Evolutionary conservation across 1,140 invertebrate genomes (phyloP).

Genomic region (Pteromalus puparum): DNA sequence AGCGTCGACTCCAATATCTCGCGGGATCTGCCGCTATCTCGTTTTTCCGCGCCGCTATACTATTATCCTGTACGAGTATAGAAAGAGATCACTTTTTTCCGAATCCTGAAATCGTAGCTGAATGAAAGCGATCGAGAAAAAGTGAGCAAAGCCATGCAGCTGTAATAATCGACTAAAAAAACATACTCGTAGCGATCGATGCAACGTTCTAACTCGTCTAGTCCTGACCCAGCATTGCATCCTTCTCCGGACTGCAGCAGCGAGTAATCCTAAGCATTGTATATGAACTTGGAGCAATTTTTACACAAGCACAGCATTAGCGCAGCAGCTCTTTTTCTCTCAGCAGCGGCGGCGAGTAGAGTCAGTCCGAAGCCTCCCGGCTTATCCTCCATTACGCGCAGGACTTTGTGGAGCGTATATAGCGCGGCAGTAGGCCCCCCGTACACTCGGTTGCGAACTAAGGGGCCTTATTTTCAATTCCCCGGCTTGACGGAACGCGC

Average conservation of each 20-base stretch:
- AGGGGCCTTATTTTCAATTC: slow-evolving; percentile 63
- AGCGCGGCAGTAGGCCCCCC: slow-evolving; percentile 32
- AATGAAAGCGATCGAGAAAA: background rate
- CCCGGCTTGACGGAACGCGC: slow-evolving; percentile 52
- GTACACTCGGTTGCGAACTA: background rate
- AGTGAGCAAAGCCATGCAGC: slow-evolving; percentile 22
- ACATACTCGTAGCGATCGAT: no score
- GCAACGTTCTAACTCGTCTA: no score
- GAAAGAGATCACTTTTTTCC: slow-evolving; percentile 42
- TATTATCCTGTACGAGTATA: background rate
- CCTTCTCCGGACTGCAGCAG: no score
- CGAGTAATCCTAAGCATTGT: background rate
- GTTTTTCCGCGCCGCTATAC: slow-evolving; percentile 27
- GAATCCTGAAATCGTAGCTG: slow-evolving; percentile 16
- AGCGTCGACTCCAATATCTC: slow-evolving; percentile 52
- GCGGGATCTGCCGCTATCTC: slow-evolving; percentile 42
- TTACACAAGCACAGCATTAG: background rate
- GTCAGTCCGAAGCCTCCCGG: slow-evolving; percentile 59
- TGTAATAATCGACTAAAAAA: background rate
- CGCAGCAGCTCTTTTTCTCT: background rate
- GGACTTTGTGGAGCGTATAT: slow-evolving; percentile 43
- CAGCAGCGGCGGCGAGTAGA: slow-evolving; percentile 43
- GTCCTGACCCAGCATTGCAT: background rate
- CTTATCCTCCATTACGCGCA: slow-evolving; percentile 68
- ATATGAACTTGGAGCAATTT: background rate